Conservation (phyloP, 2,113 vertebrate species). For the Ptyas mucosa region DNA sequence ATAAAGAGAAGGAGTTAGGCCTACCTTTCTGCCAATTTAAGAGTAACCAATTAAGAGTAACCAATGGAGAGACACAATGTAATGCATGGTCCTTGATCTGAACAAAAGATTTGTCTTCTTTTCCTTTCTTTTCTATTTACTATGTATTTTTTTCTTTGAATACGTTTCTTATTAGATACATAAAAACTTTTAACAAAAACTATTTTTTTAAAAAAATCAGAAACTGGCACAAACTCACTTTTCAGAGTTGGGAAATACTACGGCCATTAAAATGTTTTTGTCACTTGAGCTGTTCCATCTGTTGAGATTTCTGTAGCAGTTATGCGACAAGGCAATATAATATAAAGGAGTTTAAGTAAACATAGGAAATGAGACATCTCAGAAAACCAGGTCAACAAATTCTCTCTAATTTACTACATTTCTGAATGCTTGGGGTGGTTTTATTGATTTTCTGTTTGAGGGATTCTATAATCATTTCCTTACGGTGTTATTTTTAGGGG, state of each 20-base stretch:
- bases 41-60: background rate
- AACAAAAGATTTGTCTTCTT: background rate
- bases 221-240: background rate
- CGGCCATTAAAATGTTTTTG: background rate
- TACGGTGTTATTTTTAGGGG: background rate
- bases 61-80: background rate
- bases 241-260: background rate
- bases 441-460: background rate
- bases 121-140: background rate
- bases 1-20: background rate
- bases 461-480: background rate
- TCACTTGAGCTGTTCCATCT: background rate
- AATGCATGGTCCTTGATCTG: background rate
- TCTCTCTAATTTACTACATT: background rate
- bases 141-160: background rate
- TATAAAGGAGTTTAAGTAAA: background rate
- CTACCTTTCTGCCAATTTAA: background rate
- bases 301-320: background rate
- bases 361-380: background rate
- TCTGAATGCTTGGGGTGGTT: background rate
- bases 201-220: background rate
- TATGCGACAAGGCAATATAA: background rate
- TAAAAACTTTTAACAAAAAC: background rate
- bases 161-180: background rate
- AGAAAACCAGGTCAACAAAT: background rate